These are phyloP conservation scores for Semicossyphus pulcher DNA, from an alignment of 2,113 vertebrate species.

Conservation along the genomic window DNA sequence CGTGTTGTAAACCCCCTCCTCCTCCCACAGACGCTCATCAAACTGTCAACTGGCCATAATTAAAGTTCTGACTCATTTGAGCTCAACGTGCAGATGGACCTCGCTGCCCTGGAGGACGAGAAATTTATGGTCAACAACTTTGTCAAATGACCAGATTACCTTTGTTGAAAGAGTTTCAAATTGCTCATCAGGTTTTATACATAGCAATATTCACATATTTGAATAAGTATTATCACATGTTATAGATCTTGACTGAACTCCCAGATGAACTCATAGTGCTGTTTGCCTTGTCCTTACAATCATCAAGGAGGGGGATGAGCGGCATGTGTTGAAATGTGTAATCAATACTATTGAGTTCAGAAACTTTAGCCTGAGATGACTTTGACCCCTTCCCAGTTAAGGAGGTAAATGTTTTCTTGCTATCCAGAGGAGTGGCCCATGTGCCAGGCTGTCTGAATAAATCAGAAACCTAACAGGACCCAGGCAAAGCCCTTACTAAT, in stretches of 20 bases:
- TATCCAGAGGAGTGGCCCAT: slow-evolving; percentile 70
- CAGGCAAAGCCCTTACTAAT: slow-evolving; percentile 62
- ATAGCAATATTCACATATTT: too few species aligned
- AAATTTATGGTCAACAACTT: not conserved
- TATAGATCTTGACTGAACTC: not conserved
- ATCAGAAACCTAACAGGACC: slow-evolving; percentile 79
- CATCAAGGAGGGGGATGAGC: slow-evolving; percentile 4
- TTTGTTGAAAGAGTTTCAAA: not conserved
- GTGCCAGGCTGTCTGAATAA: slow-evolving; percentile 73
- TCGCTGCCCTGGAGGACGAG: slow-evolving; percentile 10
- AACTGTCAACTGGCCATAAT: slow-evolving; percentile 82
- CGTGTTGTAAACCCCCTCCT: slow-evolving; percentile 9
- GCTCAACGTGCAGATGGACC: slow-evolving; percentile 22
- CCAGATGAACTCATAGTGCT: slow-evolving; percentile 6
- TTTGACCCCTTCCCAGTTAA: slow-evolving; percentile 77
- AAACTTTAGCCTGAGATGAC: slow-evolving; percentile 70
- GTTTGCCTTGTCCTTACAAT: slow-evolving; percentile 18
- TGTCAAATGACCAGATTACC: not conserved
- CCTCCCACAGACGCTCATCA: slow-evolving; percentile 55
- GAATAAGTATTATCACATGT: not conserved
- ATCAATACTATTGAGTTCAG: slow-evolving; percentile 72
- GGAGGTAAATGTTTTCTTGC: slow-evolving; percentile 82
- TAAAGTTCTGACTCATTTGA: slow-evolving; percentile 65
- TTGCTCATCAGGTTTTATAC: not conserved
- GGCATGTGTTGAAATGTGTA: slow-evolving; percentile 80